Conservation (phyloP, 2,113 vertebrate genomes). For the Zosterops hypoxanthus region DNA sequence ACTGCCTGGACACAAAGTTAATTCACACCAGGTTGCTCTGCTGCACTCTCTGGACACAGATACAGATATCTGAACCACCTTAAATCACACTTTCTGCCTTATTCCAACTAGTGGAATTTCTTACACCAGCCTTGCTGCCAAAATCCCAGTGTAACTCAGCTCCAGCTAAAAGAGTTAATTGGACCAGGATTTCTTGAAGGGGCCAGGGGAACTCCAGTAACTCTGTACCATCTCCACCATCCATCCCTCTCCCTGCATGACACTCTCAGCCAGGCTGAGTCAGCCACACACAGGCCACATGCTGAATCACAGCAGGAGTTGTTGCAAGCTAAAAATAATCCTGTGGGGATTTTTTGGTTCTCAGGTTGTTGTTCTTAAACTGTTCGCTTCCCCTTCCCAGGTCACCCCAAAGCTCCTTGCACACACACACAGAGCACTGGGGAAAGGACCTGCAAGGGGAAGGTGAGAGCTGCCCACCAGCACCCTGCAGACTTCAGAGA, state of each 20-base stretch:
- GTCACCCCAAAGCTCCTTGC: not conserved
- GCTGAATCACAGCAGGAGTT: conserved; percentile 4
- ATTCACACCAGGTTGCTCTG: not conserved
- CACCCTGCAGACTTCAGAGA: not conserved
- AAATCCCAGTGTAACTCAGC: not conserved
- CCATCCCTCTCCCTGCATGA: not conserved
- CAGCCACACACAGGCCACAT: not conserved
- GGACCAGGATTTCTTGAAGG: not conserved
- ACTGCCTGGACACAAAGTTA: not conserved
- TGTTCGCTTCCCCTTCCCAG: not conserved
- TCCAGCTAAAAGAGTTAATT: not conserved
- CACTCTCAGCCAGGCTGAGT: not conserved
- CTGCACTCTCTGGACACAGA: fast-evolving
- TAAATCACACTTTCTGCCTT: not conserved
- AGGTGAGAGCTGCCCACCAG: not conserved
- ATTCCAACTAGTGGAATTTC: not conserved
- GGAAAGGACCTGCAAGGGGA: not conserved
- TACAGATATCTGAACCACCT: not conserved
- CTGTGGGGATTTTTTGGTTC: not conserved
- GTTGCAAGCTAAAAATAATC: not conserved
- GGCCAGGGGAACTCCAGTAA: not conserved
- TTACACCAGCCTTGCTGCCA: not conserved
- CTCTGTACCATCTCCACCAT: not conserved
- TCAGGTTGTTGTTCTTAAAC: not conserved
- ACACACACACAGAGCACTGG: fast-evolving